Percentiles rank a stretch among this genome's conserved stretches.
Conservation (phyloP, 2,113 vertebrate species). For the Hypanus sabinus region DNA sequence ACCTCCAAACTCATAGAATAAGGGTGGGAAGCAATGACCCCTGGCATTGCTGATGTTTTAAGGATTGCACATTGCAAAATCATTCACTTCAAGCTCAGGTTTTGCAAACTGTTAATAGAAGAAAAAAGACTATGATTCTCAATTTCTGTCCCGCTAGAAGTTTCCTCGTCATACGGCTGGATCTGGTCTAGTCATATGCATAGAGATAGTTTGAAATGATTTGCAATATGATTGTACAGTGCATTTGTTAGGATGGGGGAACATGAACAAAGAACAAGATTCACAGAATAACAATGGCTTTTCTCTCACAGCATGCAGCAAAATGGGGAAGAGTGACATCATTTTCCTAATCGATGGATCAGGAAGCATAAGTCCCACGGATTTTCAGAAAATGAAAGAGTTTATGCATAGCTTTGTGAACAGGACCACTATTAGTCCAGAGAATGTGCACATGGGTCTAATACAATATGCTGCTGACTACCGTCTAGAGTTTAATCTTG, state of each 20-base stretch:
- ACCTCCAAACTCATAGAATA: too few species aligned
- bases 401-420: conserved; percentile 62
- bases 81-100: background rate
- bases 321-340: conserved; percentile 58
- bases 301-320: conserved; percentile 59
- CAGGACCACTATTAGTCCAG: conserved; percentile 48
- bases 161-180: background rate
- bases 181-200: background rate
- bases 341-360: conserved; percentile 75
- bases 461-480: conserved; percentile 62
- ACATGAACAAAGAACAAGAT: background rate
- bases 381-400: conserved; percentile 67
- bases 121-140: too few species aligned
- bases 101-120: background rate
- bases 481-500: conserved; percentile 57
- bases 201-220: too few species aligned
- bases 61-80: background rate
- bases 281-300: background rate
- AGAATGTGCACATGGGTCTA: conserved; percentile 62
- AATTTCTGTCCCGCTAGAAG: background rate
- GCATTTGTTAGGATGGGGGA: background rate
- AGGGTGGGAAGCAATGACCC: too few species aligned
- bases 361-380: conserved; percentile 52
- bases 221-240: too few species aligned
- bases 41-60: too few species aligned